Evolutionary conservation across 2,888 invertebrate species (phyloP).

Genomic region (Pseudococcus viburni): DNA sequence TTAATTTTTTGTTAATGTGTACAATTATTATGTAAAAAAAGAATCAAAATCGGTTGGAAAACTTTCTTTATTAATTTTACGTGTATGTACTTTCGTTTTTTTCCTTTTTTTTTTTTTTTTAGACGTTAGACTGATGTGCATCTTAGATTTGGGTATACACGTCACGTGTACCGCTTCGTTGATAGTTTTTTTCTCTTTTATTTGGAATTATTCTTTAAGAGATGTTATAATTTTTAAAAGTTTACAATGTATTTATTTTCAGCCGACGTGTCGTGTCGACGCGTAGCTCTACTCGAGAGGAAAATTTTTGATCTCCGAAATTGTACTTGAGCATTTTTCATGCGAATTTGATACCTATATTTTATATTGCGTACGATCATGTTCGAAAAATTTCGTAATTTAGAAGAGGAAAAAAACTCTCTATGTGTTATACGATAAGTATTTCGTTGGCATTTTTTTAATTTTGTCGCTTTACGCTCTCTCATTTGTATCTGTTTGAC

Average conservation of each 20-base stretch:
- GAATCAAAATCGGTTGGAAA: slow-evolving; percentile 36
- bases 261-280: not conserved
- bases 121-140: slow-evolving; percentile 44
- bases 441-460: slow-evolving; percentile 28
- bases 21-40: slow-evolving; percentile 21
- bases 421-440: slow-evolving; percentile 1
- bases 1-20: slow-evolving; percentile 30
- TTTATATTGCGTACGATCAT: not conserved
- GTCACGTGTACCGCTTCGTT: not conserved
- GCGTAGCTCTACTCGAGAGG: not conserved
- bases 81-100: slow-evolving; percentile 16
- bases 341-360: not conserved
- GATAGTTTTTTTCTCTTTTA: not conserved
- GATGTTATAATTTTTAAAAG: not conserved
- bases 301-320: slow-evolving; percentile 36
- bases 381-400: slow-evolving; percentile 18
- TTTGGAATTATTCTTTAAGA: slow-evolving; percentile 14
- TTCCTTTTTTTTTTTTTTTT: not conserved
- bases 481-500: slow-evolving; percentile 29
- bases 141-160: slow-evolving; percentile 17
- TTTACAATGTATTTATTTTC: slow-evolving; percentile 4
- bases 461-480: slow-evolving; percentile 36
- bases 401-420: not conserved
- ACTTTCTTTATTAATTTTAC: slow-evolving; percentile 41
- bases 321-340: not conserved